These are phyloP conservation scores for Rhagonycha fulva DNA, from an alignment of 2,888 invertebrate species.

Conservation along the genomic window DNA sequence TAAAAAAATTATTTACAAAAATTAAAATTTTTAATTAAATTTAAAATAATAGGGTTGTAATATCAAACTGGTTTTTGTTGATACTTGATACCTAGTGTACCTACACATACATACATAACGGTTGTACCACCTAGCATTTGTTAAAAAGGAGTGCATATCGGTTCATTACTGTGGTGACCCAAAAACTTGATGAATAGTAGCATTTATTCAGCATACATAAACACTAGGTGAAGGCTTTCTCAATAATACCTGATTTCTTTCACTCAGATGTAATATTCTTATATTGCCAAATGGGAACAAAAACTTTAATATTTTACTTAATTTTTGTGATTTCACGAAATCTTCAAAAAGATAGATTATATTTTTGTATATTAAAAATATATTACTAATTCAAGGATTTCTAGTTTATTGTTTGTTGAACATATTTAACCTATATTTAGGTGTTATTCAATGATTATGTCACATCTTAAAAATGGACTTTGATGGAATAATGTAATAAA, in stretches of 20 bases:
- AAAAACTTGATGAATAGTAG: constrained; percentile 9
- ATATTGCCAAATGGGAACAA: constrained; percentile 1
- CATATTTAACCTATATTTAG: constrained; percentile 27
- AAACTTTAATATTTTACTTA: not conserved
- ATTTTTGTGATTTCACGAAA: not conserved
- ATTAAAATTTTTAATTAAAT: not conserved
- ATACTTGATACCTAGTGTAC: not conserved
- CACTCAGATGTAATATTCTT: constrained; percentile 1
- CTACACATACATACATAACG: not conserved
- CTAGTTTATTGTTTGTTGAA: constrained; percentile 6
- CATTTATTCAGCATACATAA: constrained; percentile 5
- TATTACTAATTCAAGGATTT: constrained; percentile 13
- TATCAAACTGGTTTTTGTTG: not conserved
- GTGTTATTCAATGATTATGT: constrained; percentile 27
- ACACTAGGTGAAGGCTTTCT: constrained; percentile 9
- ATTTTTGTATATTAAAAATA: not conserved
- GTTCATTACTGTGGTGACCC: constrained; percentile 2
- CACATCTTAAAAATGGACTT: constrained; percentile 15
- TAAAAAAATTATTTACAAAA: not conserved
- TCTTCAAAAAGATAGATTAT: not conserved
- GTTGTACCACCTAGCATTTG: not conserved
- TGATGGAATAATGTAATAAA: not conserved
- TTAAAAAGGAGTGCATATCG: not conserved
- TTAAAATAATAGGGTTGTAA: not conserved
- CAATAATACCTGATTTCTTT: constrained; percentile 4